phyloP scores from a whole-genome alignment of 2,113 vertebrate species.

The Varanus komodoensis region DNA sequence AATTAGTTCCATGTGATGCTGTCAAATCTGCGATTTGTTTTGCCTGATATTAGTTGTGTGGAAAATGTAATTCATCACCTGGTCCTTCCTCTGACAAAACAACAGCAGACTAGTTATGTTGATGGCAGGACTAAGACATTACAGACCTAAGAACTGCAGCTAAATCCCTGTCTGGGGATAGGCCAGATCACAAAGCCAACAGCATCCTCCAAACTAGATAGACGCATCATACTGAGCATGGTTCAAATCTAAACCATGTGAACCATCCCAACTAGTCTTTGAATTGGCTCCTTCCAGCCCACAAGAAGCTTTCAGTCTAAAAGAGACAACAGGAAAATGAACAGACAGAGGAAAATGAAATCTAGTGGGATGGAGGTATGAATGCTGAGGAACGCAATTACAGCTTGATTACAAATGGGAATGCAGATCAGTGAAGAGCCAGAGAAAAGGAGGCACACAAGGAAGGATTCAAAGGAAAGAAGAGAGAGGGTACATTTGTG shows the following conservation, averaged over 20 bases:
- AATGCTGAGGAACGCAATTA: background rate
- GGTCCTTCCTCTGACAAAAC: background rate
- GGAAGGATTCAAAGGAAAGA: too few relatives aligned
- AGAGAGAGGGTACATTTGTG: background rate
- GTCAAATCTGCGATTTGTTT: background rate
- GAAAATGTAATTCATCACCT: background rate
- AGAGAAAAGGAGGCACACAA: too few relatives aligned
- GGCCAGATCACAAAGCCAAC: too few relatives aligned
- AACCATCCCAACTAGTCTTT: background rate
- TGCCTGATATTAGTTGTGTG: background rate
- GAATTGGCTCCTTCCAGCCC: background rate
- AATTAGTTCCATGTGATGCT: background rate
- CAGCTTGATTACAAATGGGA: too few relatives aligned
- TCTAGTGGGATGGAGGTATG: background rate
- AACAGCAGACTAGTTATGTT: background rate
- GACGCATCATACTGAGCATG: background rate
- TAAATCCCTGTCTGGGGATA: background rate
- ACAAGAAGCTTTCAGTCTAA: background rate
- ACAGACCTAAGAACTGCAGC: background rate
- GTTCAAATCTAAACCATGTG: background rate
- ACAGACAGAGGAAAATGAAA: background rate
- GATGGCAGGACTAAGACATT: background rate
- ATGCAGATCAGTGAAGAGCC: too few relatives aligned
- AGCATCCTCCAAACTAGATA: too few relatives aligned
- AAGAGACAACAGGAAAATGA: background rate